These are phyloP conservation scores for Aurelia coerulea DNA, from an alignment of 30 jellyfish, hydroid and myxozoan genomes.

Conservation along the genomic window DNA sequence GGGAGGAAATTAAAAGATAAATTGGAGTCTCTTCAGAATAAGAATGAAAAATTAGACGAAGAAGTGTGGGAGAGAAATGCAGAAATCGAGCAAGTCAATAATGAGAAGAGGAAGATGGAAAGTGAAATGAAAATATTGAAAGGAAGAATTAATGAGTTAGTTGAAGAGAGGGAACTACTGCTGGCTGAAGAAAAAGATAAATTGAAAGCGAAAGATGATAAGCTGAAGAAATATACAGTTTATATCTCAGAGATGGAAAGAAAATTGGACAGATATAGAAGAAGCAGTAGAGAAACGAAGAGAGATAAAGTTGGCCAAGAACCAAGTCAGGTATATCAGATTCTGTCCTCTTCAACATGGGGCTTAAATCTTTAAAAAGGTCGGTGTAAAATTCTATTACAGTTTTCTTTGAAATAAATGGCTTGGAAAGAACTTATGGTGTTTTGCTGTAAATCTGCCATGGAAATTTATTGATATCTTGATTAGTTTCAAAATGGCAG, in stretches of 20 bases:
- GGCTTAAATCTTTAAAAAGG: no score
- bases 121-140: conserved; percentile 16
- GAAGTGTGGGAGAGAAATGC: conserved; percentile 59
- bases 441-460: no score
- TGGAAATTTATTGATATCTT: no score
- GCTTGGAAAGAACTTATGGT: no score
- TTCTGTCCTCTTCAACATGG: no score
- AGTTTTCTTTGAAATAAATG: no score
- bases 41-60: conserved; percentile 26
- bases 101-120: conserved; percentile 12
- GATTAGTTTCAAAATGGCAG: no score
- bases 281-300: conserved; percentile 30
- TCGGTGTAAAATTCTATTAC: no score
- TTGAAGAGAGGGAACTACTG: conserved; percentile 13
- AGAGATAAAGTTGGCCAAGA: background rate
- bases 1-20: conserved; percentile 29
- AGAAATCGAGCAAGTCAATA: conserved; percentile 38
- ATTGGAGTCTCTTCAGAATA: conserved; percentile 25
- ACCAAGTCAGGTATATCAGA: no score
- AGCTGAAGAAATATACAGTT: conserved; percentile 19
- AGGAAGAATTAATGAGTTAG: conserved; percentile 20
- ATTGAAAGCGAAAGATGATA: conserved; percentile 38
- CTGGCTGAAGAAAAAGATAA: background rate
- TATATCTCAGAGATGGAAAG: conserved; percentile 48
- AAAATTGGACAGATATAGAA: conserved; percentile 16